Evolutionary conservation across 2,797 vertebrate species (phyloP).

Genomic region (Manis crassicaudata): DNA sequence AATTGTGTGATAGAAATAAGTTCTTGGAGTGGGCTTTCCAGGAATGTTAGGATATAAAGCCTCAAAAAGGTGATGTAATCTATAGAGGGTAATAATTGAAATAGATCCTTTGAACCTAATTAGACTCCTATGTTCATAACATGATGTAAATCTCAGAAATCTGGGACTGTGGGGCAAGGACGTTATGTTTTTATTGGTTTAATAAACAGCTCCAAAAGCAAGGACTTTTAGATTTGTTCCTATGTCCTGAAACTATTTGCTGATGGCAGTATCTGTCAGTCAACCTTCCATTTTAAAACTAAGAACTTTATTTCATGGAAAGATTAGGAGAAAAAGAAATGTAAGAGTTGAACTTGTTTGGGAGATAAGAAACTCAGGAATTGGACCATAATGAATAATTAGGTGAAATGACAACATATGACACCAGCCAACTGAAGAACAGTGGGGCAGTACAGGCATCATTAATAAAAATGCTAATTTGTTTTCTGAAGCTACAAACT

Average conservation of each 20-base stretch:
- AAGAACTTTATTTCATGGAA: background rate
- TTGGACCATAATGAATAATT: background rate
- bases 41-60: background rate
- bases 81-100: background rate
- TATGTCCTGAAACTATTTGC: background rate
- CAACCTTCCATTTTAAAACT: slow-evolving; percentile 5
- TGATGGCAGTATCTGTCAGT: background rate
- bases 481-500: background rate
- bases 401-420: background rate
- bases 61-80: background rate
- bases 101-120: background rate
- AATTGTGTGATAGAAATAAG: background rate
- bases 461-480: background rate
- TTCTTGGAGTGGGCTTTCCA: background rate
- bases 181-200: background rate
- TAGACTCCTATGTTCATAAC: background rate
- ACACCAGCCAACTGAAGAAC: background rate
- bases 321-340: background rate
- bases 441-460: background rate
- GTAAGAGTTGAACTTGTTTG: background rate
- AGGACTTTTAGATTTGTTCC: slow-evolving; percentile 4
- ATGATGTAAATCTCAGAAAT: slow-evolving; percentile 4
- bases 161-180: background rate
- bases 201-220: background rate
- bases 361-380: slow-evolving; percentile 3